Evolutionary conservation across 2,797 vertebrate genomes (phyloP).

Genomic region (Hozukius guyotensis): DNA sequence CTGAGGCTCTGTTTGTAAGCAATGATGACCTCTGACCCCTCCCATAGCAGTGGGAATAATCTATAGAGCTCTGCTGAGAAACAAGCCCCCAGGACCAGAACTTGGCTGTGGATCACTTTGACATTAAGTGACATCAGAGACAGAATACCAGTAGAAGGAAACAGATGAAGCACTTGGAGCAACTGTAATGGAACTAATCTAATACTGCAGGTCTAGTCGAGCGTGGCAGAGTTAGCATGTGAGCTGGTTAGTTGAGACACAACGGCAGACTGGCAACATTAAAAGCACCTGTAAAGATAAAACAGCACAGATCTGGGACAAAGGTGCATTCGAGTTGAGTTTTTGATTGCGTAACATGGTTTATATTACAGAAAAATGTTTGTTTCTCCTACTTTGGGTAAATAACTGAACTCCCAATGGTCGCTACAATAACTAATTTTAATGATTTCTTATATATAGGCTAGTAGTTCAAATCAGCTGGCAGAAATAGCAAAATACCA

Average conservation of each 20-base stretch:
- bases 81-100: background rate
- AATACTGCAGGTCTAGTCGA: background rate
- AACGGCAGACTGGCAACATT: background rate
- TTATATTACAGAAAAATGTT: background rate
- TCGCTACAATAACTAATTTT: background rate
- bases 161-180: background rate
- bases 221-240: background rate
- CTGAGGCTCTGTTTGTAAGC: background rate
- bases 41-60: background rate
- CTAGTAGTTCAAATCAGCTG: background rate
- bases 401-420: background rate
- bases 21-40: slow-evolving; percentile 14
- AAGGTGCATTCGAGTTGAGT: background rate
- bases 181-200: background rate
- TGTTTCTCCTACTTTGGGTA: background rate
- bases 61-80: background rate
- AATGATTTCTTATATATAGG: background rate
- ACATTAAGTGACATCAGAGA: background rate
- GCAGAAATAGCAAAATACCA: background rate
- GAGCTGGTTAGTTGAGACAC: background rate
- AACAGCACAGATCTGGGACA: background rate
- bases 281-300: background rate
- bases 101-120: background rate
- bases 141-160: background rate
- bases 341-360: background rate